Base-by-base conservation (phyloP, 2,113 vertebrate genomes). In the Geococcyx californianus region DNA sequence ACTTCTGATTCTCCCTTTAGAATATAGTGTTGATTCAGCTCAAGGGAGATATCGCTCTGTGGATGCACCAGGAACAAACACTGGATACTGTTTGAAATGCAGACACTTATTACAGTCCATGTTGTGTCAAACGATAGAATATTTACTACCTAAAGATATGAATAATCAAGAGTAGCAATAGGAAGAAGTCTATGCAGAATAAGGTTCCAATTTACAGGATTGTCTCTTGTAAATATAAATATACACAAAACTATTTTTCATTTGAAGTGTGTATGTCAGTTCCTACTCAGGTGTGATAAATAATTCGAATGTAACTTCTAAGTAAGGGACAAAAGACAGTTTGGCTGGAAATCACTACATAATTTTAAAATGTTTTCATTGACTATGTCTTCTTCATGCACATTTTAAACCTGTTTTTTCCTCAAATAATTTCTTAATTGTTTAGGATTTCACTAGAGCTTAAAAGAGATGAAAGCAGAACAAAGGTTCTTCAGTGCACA, bases 401-500 rank as follows among this genome's bases (percentile, higher is more conserved):
- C 38, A 52, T 70, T 89, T 85, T 74, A 70, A 81, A 74, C n/a
- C 19, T 52, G 26, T 51, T 67, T 60, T 31, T 45, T 86, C 34
- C 38, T 84, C 49, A 47, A 45, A 87, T 62, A 60, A 68, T 69
- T 84, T 56, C 52, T 75, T 75, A 14, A 3, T 73, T 81, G 23
- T 52, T 92, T 54, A 69, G 73, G 60, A 75, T 52, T 87, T 87
- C 56, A 49, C 12, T 17, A 68, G 8, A 75, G 66, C 58, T 68
- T 84, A 28, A 90, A 94, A 90, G 51, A 89, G 89, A 80, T 3
- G 7, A 90, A 93, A 81, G 73, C 49, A 87, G 56, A 95, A 96
- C 52, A 97, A 96, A 72, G 63, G 55, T 45, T 75, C 89, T 69
- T 94, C 68, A 94, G 78, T 81, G 70, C 72, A 92, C 63, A 63